Conservation (phyloP, 2,888 invertebrate genomes). For the Hedychridium roseum region DNA sequence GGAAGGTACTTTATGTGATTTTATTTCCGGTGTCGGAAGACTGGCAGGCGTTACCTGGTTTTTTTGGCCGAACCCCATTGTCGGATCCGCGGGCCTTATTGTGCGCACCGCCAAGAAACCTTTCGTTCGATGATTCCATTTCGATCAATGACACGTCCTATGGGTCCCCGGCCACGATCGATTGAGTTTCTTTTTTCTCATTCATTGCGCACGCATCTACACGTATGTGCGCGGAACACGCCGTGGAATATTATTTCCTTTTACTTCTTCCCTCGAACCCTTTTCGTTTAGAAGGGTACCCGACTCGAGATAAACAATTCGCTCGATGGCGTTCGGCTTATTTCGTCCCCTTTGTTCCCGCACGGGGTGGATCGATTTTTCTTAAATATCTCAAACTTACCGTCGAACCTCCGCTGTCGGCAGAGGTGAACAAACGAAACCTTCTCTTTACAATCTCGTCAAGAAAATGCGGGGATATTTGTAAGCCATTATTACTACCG, state of each 20-base stretch:
- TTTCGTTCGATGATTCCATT: constrained; percentile 37
- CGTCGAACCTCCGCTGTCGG: too few species aligned
- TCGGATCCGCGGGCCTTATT: background rate
- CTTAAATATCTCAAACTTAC: too few species aligned
- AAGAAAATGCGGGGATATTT: too few species aligned
- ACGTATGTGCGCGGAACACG: constrained; percentile 14
- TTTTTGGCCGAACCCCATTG: constrained; percentile 10
- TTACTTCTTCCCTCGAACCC: constrained; percentile 2
- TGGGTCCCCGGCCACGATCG: constrained; percentile 34
- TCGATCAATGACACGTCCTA: constrained; percentile 38
- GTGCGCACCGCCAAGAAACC: constrained; percentile 8
- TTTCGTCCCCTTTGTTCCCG: constrained; percentile 15
- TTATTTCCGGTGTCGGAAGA: too few species aligned
- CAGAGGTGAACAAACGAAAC: too few species aligned
- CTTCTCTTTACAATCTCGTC: too few species aligned
- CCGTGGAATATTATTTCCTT: constrained; percentile 32
- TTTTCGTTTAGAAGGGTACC: constrained; percentile 7
- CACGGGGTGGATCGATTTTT: constrained; percentile 5
- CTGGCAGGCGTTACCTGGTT: constrained; percentile 27
- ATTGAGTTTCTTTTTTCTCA: constrained; percentile 39
- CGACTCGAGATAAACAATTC: constrained; percentile 31
- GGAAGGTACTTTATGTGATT: too few species aligned
- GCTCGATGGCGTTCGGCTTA: constrained; percentile 14
- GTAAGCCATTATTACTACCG: too few species aligned
- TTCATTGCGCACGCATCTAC: constrained; percentile 29